phyloP scores from a whole-genome alignment of 2,888 invertebrate genomes.

The Electrophaes corylata region DNA sequence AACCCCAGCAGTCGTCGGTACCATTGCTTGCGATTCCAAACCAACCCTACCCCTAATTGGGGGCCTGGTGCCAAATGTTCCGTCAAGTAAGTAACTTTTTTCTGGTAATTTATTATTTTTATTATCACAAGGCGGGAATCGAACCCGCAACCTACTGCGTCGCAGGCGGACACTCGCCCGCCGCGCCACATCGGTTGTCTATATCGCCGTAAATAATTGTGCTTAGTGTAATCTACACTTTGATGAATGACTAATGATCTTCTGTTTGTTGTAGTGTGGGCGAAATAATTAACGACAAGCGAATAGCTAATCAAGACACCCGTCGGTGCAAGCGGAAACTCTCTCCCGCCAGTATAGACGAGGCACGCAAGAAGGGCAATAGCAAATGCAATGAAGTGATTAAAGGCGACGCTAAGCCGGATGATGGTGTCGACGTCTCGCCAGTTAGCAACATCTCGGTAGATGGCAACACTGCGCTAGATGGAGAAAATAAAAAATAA shows the following conservation, averaged over 20 bases:
- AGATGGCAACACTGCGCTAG: background rate
- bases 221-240: no score
- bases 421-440: background rate
- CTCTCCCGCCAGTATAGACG: conserved; percentile 16
- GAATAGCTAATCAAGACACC: conserved; percentile 88
- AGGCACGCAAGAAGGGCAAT: conserved; percentile 15
- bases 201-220: no score
- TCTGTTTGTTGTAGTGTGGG: conserved; percentile 78
- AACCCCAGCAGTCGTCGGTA: conserved; percentile 91
- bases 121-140: no score
- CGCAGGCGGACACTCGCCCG: no score
- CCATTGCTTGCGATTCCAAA: conserved; percentile 91
- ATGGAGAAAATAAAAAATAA: background rate
- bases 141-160: no score
- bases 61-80: conserved; percentile 94
- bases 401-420: conserved; percentile 3
- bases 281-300: conserved; percentile 85
- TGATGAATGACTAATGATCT: no score
- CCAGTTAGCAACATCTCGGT: no score
- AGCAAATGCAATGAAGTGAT: background rate
- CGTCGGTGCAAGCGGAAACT: conserved; percentile 64
- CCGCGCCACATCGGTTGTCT: no score
- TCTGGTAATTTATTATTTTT: no score
- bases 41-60: conserved; percentile 95
- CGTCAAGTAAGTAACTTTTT: conserved; percentile 90